A percentile compares a stretch with the other conserved stretches of the same genome.
phyloP scores from a whole-genome alignment of 1,140 invertebrate genomes.

The Diorhabda sublineata region DNA sequence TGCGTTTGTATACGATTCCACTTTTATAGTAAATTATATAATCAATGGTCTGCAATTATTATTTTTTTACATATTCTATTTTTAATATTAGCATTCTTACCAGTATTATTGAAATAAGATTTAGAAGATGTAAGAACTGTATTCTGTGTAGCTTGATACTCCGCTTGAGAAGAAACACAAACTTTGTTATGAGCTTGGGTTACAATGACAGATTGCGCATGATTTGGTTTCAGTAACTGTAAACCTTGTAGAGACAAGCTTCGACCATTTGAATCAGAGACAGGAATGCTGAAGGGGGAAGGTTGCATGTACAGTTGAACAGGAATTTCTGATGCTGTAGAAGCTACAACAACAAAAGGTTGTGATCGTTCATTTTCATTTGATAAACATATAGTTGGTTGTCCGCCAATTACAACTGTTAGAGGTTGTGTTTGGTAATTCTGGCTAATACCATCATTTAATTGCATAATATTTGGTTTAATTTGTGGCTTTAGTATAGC shows the following conservation, averaged over 20 bases:
- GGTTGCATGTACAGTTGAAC: slow-evolving; percentile 44
- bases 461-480: slow-evolving; percentile 35
- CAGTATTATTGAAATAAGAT: slow-evolving; percentile 10
- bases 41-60: too few species aligned
- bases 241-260: slow-evolving; percentile 33
- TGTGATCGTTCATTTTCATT: slow-evolving; percentile 34
- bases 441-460: slow-evolving; percentile 30
- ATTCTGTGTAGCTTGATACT: slow-evolving; percentile 12
- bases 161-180: slow-evolving; percentile 11
- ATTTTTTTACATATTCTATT: too few species aligned
- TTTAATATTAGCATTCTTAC: not conserved
- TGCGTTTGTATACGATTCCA: too few species aligned
- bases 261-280: slow-evolving; percentile 32
- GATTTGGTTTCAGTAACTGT: slow-evolving; percentile 36
- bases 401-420: slow-evolving; percentile 31
- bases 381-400: slow-evolving; percentile 36
- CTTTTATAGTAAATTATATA: too few species aligned
- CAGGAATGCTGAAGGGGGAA: slow-evolving; percentile 18
- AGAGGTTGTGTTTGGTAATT: slow-evolving; percentile 38
- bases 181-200: slow-evolving; percentile 47
- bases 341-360: slow-evolving; percentile 43
- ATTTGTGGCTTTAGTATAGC: slow-evolving; percentile 38
- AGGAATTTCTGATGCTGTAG: slow-evolving; percentile 40
- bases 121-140: slow-evolving; percentile 10
- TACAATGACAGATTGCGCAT: slow-evolving; percentile 50